These are phyloP conservation scores for Antrozous pallidus DNA, from an alignment of 2,797 vertebrate species.

Conservation along the genomic window DNA sequence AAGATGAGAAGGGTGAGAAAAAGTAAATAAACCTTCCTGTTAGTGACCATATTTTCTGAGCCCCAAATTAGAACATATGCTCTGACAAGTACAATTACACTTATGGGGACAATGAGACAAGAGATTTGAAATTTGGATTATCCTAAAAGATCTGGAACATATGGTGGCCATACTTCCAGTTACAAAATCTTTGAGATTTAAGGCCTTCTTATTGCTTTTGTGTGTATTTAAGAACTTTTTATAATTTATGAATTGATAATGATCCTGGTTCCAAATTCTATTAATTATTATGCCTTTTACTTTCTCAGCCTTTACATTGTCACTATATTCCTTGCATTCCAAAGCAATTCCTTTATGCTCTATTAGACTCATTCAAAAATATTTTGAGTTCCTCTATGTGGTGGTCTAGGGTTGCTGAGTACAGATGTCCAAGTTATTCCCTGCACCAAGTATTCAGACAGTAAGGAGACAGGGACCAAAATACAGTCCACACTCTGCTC, in stretches of 20 bases:
- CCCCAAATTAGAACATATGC: constrained; percentile 47
- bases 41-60: constrained; percentile 48
- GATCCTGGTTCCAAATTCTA: constrained; percentile 36
- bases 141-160: constrained; percentile 51
- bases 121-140: constrained; percentile 50
- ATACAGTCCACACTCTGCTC: background rate
- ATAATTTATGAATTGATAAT: constrained; percentile 55
- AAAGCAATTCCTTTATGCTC: constrained; percentile 22
- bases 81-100: constrained; percentile 52
- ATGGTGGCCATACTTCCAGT: constrained; percentile 23
- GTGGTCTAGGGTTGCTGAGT: background rate
- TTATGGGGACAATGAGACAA: constrained; percentile 52
- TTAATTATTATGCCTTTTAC: constrained; percentile 45
- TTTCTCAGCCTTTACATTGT: constrained; percentile 19
- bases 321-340: background rate
- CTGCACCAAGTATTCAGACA: background rate
- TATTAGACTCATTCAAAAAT: background rate
- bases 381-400: background rate
- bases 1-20: constrained; percentile 17
- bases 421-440: background rate
- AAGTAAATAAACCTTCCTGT: constrained; percentile 25
- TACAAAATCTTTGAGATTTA: constrained; percentile 56
- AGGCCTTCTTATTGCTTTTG: constrained; percentile 43
- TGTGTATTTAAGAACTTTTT: constrained; percentile 46
- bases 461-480: background rate